Percentiles rank a stretch among this genome's conserved stretches.
These are phyloP conservation scores for Drosophila bunnanda DNA, from an alignment of 2,888 invertebrate genomes.

Conservation along the genomic window DNA sequence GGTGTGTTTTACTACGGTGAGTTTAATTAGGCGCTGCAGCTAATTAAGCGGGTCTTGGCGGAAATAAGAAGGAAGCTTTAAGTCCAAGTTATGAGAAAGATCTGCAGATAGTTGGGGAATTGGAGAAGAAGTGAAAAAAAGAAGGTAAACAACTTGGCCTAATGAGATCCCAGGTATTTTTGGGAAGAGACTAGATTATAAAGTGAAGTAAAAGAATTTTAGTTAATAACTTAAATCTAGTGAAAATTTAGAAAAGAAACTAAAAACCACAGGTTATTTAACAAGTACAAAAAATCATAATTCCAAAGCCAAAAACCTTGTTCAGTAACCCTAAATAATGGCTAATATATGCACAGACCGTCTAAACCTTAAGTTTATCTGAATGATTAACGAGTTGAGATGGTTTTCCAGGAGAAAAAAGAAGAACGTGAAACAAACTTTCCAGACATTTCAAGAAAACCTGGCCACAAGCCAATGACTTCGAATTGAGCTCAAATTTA, in stretches of 20 bases:
- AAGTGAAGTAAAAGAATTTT: no score
- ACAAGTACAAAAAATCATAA: background rate
- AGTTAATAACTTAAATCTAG: no score
- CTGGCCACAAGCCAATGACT: conserved; percentile 40
- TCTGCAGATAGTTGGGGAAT: conserved; percentile 1
- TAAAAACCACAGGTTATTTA: background rate
- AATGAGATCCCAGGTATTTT: background rate
- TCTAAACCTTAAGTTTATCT: conserved; percentile 62
- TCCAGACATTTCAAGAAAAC: conserved; percentile 47
- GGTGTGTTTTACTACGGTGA: conserved; percentile 23
- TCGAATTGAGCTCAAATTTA: background rate
- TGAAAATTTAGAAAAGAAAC: background rate
- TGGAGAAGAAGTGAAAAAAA: no score
- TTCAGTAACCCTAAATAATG: conserved; percentile 11
- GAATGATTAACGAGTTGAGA: conserved; percentile 64
- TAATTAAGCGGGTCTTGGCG: conserved; percentile 45
- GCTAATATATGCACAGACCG: conserved; percentile 56
- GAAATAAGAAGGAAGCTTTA: conserved; percentile 9
- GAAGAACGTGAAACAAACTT: conserved; percentile 50
- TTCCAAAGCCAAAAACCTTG: background rate
- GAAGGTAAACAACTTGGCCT: background rate
- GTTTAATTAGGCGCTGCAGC: conserved; percentile 59
- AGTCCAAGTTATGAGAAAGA: conserved; percentile 17
- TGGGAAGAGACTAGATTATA: background rate
- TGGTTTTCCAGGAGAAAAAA: conserved; percentile 25